Conservation (phyloP, 2,113 vertebrate species). For the Myotis lucifugus region DNA sequence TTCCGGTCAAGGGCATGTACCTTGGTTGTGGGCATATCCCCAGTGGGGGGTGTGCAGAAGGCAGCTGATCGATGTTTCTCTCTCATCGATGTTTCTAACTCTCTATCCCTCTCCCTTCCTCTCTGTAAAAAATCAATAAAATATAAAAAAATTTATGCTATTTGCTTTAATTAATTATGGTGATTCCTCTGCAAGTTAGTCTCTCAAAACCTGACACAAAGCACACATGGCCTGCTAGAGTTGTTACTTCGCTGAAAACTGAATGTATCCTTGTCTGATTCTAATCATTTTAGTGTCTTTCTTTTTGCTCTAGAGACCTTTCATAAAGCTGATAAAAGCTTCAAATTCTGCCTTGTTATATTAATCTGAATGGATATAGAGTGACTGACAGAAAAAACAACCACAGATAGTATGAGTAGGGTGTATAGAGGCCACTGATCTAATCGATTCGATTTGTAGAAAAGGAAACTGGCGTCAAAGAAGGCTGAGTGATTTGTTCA, state of each 20-base stretch:
- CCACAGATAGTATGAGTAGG: background rate
- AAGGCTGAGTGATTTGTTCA: background rate
- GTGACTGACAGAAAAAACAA: background rate
- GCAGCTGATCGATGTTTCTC: no score
- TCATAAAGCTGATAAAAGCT: background rate
- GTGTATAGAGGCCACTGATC: background rate
- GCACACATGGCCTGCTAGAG: background rate
- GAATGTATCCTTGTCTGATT: background rate
- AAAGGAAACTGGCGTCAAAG: background rate
- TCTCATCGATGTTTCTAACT: no score
- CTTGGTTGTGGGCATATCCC: no score
- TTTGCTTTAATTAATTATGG: background rate
- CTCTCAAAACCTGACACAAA: background rate
- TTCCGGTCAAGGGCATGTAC: no score
- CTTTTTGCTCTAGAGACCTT: background rate
- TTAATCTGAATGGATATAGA: conserved; percentile 2
- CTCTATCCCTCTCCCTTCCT: no score
- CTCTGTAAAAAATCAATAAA: no score
- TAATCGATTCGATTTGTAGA: background rate
- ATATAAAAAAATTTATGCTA: background rate
- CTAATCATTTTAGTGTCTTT: background rate
- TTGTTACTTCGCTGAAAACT: background rate
- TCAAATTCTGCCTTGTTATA: background rate
- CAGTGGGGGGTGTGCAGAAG: no score
- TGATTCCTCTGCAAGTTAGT: background rate